Percentiles rank a stretch among this genome's conserved stretches.
Conservation (phyloP, 2,113 vertebrate species). For the Melanerpes aurifrons region DNA sequence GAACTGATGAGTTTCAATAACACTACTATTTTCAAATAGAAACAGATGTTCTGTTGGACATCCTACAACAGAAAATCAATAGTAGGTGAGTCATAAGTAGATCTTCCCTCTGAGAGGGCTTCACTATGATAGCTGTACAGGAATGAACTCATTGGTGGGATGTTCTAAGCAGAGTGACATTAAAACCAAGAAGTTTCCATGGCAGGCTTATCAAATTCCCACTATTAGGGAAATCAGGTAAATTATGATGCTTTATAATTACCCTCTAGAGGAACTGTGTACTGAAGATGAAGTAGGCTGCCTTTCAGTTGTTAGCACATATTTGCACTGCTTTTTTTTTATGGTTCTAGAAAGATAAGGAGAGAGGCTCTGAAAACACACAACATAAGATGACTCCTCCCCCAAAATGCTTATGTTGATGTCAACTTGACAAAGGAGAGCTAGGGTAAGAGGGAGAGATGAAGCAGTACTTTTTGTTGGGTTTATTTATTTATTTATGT, state of each 20-base stretch:
- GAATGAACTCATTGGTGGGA: background rate
- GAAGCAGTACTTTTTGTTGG: background rate
- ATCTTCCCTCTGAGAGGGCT: background rate
- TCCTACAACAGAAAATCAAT: constrained; percentile 1
- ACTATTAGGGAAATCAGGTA: background rate
- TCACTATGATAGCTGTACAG: background rate
- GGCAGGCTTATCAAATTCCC: background rate
- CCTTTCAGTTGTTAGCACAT: background rate
- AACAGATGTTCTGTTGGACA: constrained; percentile 18
- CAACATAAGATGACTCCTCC: background rate
- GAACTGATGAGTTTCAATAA: constrained; percentile 36
- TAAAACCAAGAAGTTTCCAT: background rate
- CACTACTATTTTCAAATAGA: background rate
- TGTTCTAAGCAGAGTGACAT: background rate
- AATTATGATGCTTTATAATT: background rate
- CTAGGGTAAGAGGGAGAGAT: background rate
- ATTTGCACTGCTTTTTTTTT: background rate
- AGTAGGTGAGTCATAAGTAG: background rate
- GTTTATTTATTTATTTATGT: background rate
- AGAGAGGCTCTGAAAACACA: background rate
- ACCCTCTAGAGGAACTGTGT: background rate
- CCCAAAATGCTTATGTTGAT: background rate
- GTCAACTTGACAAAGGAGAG: background rate
- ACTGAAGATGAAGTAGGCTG: background rate
- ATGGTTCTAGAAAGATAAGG: background rate